Evolutionary conservation across 1,140 invertebrate genomes (phyloP).

Genomic region (Asobara japonica): DNA sequence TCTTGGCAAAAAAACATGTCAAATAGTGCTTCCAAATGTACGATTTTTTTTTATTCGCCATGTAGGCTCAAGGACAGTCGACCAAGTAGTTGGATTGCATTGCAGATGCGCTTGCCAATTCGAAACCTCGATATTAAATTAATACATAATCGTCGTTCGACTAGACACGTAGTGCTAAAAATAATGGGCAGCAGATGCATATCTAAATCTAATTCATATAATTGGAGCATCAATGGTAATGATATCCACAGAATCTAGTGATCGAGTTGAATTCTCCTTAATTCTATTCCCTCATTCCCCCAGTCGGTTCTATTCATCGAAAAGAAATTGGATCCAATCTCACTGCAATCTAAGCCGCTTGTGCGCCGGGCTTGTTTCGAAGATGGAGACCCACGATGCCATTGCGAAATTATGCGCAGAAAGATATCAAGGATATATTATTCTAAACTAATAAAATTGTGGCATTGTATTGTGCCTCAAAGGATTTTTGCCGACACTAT

Average conservation of each 20-base stretch:
- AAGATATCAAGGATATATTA: neutral
- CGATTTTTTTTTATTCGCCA: too few species aligned
- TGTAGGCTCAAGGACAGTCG: too few species aligned
- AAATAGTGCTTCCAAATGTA: too few species aligned
- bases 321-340: constrained; percentile 57
- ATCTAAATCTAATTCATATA: constrained; percentile 19
- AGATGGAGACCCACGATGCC: neutral
- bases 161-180: neutral
- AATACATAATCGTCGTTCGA: neutral
- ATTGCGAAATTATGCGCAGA: neutral
- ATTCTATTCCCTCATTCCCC: neutral
- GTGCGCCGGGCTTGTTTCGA: neutral
- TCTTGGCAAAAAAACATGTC: too few species aligned
- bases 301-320: constrained; percentile 44
- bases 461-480: neutral
- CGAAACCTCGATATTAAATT: neutral
- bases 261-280: constrained; percentile 18
- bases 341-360: constrained; percentile 45
- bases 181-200: neutral
- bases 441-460: neutral
- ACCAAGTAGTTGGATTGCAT: neutral
- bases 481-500: neutral
- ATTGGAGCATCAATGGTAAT: constrained; percentile 25
- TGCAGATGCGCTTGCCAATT: neutral
- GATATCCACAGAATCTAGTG: constrained; percentile 20